Base-by-base conservation (phyloP, 2,797 vertebrate species). In the Apogon talboti region DNA sequence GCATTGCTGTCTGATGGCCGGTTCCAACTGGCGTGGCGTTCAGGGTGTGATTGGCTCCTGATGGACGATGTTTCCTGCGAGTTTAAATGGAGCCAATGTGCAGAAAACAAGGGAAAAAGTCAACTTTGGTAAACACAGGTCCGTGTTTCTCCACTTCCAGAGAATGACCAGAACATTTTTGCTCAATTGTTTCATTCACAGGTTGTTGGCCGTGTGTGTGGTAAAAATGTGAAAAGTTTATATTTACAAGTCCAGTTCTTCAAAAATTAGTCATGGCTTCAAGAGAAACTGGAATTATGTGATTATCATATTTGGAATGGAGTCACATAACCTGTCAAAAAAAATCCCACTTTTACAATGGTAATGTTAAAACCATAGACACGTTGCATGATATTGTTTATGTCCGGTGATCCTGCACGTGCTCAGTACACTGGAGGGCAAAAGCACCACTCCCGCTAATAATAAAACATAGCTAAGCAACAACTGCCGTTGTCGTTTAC, bases 121-220 rank as follows among this genome's bases (percentile, higher is more conserved):
- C 5, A 1, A 47, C 35, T 59, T 42, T 42, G 30, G 62, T 78
- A 75, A 80, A 85, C 66, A 82, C 50, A 60, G 53, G 24, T 65
- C 43, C 37, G 1, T 55, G 33, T 72, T 78, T 33, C 18, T 41
- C 21, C 52, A 48, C 37, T 51, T 76, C 46, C 44, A 75, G 74
- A 83, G 65, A 80, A 73, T 62, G 63, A 85, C 51, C 72, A 74
- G 70, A 71, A 52, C 63, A 50, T 64, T 52, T 75, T 48, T 45
- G 53, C 45, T 56, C 41, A 62, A 71, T 75, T 82, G 43, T 78
- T 81, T 77, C 37, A 79, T 67, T 71, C 46, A 64, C 48, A 38
- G 33, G 38, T 80, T 70, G 40, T 46, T 84, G 71, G 78, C 64
- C 52, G 56, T 12, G 7, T 28, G 45, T 13, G 44, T 48, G 44